phyloP scores from a whole-genome alignment of 2,113 vertebrate genomes.

The Pteruthius melanotis region DNA sequence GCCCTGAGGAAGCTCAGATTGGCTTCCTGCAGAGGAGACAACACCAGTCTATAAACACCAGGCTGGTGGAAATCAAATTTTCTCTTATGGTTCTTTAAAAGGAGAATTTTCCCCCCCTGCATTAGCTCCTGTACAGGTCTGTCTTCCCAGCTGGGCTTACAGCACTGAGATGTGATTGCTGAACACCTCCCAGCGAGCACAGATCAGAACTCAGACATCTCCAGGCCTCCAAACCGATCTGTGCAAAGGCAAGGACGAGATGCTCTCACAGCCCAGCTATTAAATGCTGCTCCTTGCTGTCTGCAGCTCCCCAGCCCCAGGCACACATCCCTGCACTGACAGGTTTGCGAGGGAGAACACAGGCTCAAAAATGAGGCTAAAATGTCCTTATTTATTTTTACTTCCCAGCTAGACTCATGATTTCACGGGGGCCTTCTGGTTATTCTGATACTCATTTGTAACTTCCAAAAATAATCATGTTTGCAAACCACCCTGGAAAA shows the following conservation, averaged over 20 bases:
- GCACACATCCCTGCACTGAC: background rate
- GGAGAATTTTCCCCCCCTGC: background rate
- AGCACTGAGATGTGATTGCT: slow-evolving; percentile 4
- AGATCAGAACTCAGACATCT: background rate
- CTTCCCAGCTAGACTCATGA: background rate
- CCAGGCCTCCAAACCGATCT: slow-evolving; percentile 7
- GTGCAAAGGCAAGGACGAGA: background rate
- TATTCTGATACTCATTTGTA: background rate
- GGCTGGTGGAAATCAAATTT: slow-evolving; percentile 57
- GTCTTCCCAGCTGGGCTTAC: slow-evolving; percentile 7
- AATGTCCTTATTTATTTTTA: background rate
- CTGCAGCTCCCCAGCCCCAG: background rate
- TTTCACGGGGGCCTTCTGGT: background rate
- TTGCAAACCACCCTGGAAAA: background rate
- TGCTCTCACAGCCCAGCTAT: background rate
- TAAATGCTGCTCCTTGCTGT: background rate
- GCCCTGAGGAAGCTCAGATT: slow-evolving; percentile 15
- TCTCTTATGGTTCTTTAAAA: background rate
- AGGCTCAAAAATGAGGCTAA: background rate
- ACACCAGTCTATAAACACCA: slow-evolving; percentile 23
- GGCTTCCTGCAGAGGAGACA: slow-evolving; percentile 32
- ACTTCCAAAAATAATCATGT: background rate
- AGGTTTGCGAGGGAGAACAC: background rate
- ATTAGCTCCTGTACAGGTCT: slow-evolving; percentile 1
- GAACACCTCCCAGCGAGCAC: background rate